Evolutionary conservation across 2,113 vertebrate genomes (phyloP), one percentile per base, ranked within the genome.

Genomic region (Bubo scandiacus): DNA sequence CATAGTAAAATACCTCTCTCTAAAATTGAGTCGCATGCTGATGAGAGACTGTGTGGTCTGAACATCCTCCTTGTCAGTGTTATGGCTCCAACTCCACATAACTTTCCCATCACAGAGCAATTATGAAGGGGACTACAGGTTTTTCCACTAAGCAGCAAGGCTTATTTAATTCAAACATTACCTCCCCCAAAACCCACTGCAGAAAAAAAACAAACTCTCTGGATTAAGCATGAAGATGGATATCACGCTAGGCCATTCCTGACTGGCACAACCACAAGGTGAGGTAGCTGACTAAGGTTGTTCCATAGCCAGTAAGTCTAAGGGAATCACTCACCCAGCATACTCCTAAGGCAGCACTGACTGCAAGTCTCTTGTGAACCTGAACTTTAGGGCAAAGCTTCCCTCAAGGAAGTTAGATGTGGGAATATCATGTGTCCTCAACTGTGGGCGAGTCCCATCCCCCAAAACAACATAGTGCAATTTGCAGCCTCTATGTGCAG

Each of bases 401-500:
- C 23, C 36, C 47, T 42, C 27, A 36, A 67, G 12, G 80, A 93
- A 79, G 18, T 22, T 12, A 6, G 1, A 6, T 36, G 15, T 29
- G 18, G 38, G 25, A 90, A 81, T 7, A 20, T 13, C 20, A 42
- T 5, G 10, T 29, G 13, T 68, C 43, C 52, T 91, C 27, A 63
- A 15, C 2, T 23, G 4, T 26, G 47, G 34, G 12, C 5, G 23
- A 86, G 55, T 57, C 21, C 4, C 15, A 30, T 3, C 6, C 36
- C 32, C 43, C 1, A 68, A 75, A 82, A 2, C 18, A 83, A 70
- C 13, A 2, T 0, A 0, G 3, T 42, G 36, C 32, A 57, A 55
- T 71, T 11, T 70, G 29, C 30, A 88, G 79, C 20, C 32, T 45
- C 52, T 49, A 3, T 9, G 15, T n/a, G 42, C 29, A 75, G 42